These are phyloP conservation scores for Xanthorhoe spadicearia DNA, from an alignment of 2,888 invertebrate species.

Conservation along the genomic window DNA sequence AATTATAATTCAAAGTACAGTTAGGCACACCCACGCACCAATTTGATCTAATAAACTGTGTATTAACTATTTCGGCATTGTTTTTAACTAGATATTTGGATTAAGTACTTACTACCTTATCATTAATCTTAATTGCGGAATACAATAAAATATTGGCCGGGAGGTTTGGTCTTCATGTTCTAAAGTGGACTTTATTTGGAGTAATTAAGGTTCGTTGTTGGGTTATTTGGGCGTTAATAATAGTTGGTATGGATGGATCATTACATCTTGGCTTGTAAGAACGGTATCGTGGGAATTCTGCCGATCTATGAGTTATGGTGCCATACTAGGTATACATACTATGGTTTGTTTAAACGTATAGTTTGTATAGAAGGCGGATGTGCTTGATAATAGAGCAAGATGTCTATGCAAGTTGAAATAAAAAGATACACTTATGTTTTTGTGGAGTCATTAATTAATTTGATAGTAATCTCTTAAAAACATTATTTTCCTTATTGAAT, in stretches of 20 bases:
- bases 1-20: slow-evolving; percentile 57
- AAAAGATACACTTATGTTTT: neutral
- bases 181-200: slow-evolving; percentile 59
- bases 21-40: slow-evolving; percentile 67
- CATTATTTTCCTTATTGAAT: neutral
- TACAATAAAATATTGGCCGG: slow-evolving; percentile 81
- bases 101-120: slow-evolving; percentile 83
- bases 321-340: slow-evolving; percentile 45
- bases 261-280: slow-evolving; percentile 78
- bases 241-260: slow-evolving; percentile 75
- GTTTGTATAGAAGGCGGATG: slow-evolving; percentile 42
- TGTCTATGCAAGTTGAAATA: neutral
- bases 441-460: neutral
- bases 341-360: slow-evolving; percentile 22
- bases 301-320: slow-evolving; percentile 72
- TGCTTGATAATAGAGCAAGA: slow-evolving; percentile 20
- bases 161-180: slow-evolving; percentile 54
- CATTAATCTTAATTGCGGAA: slow-evolving; percentile 84
- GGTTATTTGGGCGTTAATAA: slow-evolving; percentile 60
- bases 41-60: slow-evolving; percentile 70
- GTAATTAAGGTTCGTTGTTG: slow-evolving; percentile 62
- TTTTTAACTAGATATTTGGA: slow-evolving; percentile 80
- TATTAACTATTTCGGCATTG: slow-evolving; percentile 67
- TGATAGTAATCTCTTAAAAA: slow-evolving; percentile 2
- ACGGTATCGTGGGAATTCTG: slow-evolving; percentile 82